Conservation (phyloP, 2,888 invertebrate genomes). For the Hoplodrina blanda region DNA sequence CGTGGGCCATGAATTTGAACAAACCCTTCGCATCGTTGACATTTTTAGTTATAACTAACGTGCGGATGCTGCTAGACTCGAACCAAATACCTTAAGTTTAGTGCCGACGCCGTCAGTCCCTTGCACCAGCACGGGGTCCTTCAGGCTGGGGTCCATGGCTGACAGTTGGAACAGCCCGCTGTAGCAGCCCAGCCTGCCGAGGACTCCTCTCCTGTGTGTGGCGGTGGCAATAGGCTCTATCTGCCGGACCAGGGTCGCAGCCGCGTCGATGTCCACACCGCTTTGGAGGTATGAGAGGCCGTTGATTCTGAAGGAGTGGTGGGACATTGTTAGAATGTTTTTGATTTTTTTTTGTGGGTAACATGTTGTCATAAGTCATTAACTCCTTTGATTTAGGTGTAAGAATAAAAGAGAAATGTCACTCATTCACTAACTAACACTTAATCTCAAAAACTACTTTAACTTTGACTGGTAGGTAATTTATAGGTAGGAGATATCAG, state of each 20-base stretch:
- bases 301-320: constrained; percentile 82
- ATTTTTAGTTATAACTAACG: no score
- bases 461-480: no score
- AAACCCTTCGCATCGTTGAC: no score
- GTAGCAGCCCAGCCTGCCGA: constrained; percentile 97
- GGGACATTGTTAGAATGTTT: constrained; percentile 19
- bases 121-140: constrained; percentile 97
- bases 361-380: no score
- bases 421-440: no score
- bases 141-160: constrained; percentile 91
- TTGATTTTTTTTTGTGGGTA: no score
- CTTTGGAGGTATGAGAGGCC: constrained; percentile 96
- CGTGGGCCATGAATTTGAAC: no score
- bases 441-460: no score
- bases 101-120: constrained; percentile 99
- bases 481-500: no score
- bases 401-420: no score
- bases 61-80: no score
- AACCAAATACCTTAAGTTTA: constrained; percentile 94
- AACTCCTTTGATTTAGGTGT: no score
- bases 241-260: constrained; percentile 95
- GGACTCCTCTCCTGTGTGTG: constrained; percentile 94
- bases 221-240: constrained; percentile 95
- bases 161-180: constrained; percentile 97
- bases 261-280: constrained; percentile 98